Evolutionary conservation across 2,113 vertebrate species (phyloP), one percentile per base, ranked within the genome.

Genomic region (Sturnus vulgaris): DNA sequence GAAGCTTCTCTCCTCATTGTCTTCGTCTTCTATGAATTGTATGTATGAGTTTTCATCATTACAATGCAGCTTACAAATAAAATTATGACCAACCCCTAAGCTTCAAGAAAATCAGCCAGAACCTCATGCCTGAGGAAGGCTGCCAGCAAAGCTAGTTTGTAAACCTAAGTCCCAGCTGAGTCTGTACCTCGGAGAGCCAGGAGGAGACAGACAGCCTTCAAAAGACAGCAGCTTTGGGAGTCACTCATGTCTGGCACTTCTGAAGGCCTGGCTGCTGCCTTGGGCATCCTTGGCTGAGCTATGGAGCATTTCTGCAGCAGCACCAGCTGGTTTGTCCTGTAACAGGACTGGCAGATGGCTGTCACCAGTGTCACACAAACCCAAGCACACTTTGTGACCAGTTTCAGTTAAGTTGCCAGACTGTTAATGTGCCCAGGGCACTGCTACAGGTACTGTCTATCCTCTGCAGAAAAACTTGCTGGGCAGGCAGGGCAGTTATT

Each of bases 141-240:
- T 81, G 47, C 28, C 47, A n/a, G 47, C 35, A 16, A 3, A 8
- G 23, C 7, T 37, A 3, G 8, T 65, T 65, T 65, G 57, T 61
- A 47, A 80, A 68, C 11, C 15, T 12, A 20, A 53, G 39, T 39
- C 60, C 33, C 1, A 0, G 37, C 6, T 25, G 63, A 49, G 70
- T 30, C 47, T 61, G 66, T 72, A 21, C 83, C 4, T n/a, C 60
- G 8, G 35, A n/a, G 37, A 50, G 42, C 33, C 42, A 12, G 66
- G 40, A 60, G 85, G 33, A 75, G 71, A 17, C 64, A 71, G 25
- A 1, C 35, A 73, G 63, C 59, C 66, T 72, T 69, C 80, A 80
- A 31, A 92, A 85, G 66, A 4, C 27, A 8, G 22, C 2, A 68
- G 15, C 0, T 0, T 8, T 42, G 18, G 63, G 31, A 81, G 22